Conservation (phyloP, 2,888 invertebrate species). For the Podotricha telesiphe region DNA sequence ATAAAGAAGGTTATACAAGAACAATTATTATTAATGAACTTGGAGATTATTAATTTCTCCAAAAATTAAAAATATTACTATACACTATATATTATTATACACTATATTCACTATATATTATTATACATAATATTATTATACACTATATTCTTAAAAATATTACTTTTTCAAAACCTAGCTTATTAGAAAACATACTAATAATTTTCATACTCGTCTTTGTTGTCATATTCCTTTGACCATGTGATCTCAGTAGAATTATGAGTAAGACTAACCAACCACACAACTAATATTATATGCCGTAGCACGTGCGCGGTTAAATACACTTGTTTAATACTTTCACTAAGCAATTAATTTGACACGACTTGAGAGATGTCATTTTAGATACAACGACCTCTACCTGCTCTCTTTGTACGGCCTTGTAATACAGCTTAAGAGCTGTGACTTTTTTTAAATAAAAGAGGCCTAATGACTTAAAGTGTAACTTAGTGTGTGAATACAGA, state of each 20-base stretch:
- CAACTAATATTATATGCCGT: background rate
- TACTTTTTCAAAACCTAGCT: no score
- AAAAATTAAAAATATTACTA: no score
- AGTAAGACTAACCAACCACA: background rate
- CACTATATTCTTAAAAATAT: no score
- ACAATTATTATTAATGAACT: no score
- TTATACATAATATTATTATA: no score
- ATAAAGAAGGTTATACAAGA: no score
- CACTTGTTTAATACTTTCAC: constrained; percentile 9
- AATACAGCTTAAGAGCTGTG: background rate
- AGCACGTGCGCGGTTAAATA: constrained; percentile 1
- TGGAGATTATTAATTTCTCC: no score
- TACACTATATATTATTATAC: no score
- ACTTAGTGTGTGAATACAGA: background rate
- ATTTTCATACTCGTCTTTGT: no score
- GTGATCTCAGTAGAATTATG: background rate
- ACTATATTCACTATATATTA: no score
- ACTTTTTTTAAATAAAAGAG: background rate
- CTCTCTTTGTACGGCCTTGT: constrained; percentile 2
- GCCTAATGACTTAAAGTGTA: background rate
- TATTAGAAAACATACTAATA: no score
- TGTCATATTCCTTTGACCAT: background rate
- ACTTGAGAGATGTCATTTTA: constrained; percentile 2
- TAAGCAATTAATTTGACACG: constrained; percentile 3
- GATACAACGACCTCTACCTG: constrained; percentile 8